Conservation (phyloP, 2,113 vertebrate genomes). For the Morone saxatilis region DNA sequence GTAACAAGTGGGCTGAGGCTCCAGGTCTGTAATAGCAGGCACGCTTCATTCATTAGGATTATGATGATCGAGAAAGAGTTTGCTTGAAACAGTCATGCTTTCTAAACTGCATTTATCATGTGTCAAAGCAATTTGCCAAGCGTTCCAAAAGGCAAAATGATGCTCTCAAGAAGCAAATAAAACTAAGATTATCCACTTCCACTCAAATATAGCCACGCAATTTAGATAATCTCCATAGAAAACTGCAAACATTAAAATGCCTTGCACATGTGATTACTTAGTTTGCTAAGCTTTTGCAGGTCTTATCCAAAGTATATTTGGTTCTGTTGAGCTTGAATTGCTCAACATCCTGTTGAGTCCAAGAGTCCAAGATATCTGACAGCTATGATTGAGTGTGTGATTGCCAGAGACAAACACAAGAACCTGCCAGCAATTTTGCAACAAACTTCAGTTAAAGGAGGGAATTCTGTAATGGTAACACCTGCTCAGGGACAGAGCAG, state of each 20-base stretch:
- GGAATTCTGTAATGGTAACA: constrained; percentile 34
- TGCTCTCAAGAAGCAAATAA: background rate
- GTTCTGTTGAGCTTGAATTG: constrained; percentile 40
- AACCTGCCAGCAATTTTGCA: constrained; percentile 54
- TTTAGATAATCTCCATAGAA: background rate
- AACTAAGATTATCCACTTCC: background rate
- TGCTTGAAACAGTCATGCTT: background rate
- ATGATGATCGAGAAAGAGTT: background rate
- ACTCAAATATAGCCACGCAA: background rate
- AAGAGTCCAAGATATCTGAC: constrained; percentile 40
- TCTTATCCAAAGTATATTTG: constrained; percentile 33
- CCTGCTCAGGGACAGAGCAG: constrained; percentile 5
- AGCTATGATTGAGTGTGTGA: constrained; percentile 33
- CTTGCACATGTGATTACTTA: constrained; percentile 29
- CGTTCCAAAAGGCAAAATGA: background rate
- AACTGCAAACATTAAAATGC: constrained; percentile 3
- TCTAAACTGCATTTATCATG: background rate
- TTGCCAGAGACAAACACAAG: constrained; percentile 38
- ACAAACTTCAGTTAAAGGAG: constrained; percentile 1
- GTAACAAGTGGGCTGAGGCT: background rate
- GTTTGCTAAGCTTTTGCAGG: background rate
- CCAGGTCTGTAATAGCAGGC: background rate
- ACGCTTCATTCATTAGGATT: constrained; percentile 19
- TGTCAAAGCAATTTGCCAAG: background rate
- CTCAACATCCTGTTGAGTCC: constrained; percentile 50